These are phyloP conservation scores for Hippoglossus hippoglossus DNA, from an alignment of 2,797 vertebrate genomes.

Conservation along the genomic window DNA sequence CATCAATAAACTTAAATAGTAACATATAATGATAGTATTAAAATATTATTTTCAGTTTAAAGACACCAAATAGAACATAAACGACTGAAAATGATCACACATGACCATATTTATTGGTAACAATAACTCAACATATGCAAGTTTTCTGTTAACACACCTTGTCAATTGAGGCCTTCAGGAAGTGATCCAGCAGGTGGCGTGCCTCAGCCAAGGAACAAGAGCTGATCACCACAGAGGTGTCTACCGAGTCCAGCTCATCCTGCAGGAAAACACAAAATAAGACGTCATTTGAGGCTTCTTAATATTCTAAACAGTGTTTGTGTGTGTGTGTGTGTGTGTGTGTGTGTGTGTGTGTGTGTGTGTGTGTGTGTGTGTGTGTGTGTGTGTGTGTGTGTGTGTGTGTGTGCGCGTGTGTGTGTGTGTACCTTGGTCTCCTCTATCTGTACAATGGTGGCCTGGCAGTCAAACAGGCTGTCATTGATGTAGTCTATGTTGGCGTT, in stretches of 20 bases:
- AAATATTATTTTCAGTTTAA: not conserved
- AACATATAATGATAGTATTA: no score
- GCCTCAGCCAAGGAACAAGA: constrained; percentile 97
- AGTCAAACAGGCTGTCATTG: constrained; percentile 96
- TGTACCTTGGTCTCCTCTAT: constrained; percentile 97
- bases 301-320: not conserved
- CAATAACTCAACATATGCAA: not conserved
- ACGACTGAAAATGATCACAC: not conserved
- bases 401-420: not conserved
- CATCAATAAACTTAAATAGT: not conserved
- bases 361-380: not conserved
- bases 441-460: constrained; percentile 98
- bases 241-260: constrained; percentile 97
- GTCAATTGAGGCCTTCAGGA: constrained; percentile 96
- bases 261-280: constrained; percentile 54
- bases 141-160: constrained; percentile 79
- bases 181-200: constrained; percentile 94
- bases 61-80: not conserved
- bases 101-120: not conserved
- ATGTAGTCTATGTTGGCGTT: constrained; percentile 98
- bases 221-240: constrained; percentile 98
- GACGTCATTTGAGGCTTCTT: not conserved
- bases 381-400: not conserved
- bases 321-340: constrained; percentile 16
- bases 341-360: not conserved